These are phyloP conservation scores for Dipodomys merriami DNA, from an alignment of 2,113 vertebrate genomes.

Conservation along the genomic window DNA sequence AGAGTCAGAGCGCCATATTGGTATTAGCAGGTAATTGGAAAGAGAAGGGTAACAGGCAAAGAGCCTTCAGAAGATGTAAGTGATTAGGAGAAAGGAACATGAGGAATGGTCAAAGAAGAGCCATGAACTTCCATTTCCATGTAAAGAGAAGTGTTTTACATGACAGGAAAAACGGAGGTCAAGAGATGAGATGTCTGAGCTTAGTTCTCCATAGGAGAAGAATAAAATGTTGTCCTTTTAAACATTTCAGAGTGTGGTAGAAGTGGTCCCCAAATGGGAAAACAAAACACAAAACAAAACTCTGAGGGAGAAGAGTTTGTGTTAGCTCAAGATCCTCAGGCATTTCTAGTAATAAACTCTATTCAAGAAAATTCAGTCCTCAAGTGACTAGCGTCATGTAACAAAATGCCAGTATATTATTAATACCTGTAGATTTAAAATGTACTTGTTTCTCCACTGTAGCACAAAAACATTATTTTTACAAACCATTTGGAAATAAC, in stretches of 20 bases:
- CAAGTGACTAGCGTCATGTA: neutral
- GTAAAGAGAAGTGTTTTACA: neutral
- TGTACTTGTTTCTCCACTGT: slow-evolving; percentile 49
- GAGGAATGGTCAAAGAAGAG: neutral
- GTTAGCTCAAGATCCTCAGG: neutral
- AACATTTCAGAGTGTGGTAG: neutral
- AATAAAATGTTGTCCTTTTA: neutral
- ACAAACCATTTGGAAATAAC: slow-evolving; percentile 75
- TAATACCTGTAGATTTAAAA: slow-evolving; percentile 70
- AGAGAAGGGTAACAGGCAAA: neutral
- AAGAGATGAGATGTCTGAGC: neutral
- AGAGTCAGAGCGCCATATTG: neutral
- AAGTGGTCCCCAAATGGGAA: neutral
- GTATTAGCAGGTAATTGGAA: neutral
- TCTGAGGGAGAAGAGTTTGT: neutral
- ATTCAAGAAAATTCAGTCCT: slow-evolving; percentile 32
- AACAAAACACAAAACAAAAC: neutral
- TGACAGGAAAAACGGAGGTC: neutral
- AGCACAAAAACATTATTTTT: slow-evolving; percentile 70
- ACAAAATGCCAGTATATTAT: slow-evolving; percentile 61
- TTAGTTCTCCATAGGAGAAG: neutral
- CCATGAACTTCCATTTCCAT: neutral
- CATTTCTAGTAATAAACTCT: neutral
- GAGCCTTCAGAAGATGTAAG: neutral
- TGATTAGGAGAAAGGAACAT: neutral